Evolutionary conservation across 2,888 invertebrate species (phyloP), one percentile per base, ranked within the genome.

Genomic region (Nephrotoma flavescens): DNA sequence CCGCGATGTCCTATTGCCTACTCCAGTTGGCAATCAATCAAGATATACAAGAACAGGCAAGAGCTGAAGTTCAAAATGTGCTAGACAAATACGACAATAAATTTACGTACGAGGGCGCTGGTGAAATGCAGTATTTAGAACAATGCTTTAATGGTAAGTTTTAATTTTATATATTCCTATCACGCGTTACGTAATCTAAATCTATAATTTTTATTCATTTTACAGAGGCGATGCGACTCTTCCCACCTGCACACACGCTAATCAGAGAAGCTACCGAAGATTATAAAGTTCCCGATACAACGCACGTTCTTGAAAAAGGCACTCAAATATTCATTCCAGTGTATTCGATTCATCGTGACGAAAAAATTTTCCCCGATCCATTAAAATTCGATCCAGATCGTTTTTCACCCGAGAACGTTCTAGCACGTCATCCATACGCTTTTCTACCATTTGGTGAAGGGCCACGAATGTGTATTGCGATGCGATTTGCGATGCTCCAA

Each of bases 381-480:
- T 92, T 93, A 1, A 92, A 92, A 47, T 95, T 95, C 87, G 92
- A 93, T 86, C 95, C 95, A 0, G 94, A 94, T 42, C 91, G 95
- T 88, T 95, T 94, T 90, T 90, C 92, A 0, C 90, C 92, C 6
- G 92, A 93, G 87, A 92, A 93, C 42, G 93, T 93, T 88, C 91
- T 92, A 0, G 91, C 91, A 42, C 89, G 90, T 41, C 89, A 90
- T 87, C 89, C 90, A 42, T 90, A 89, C 87, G 89, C 90, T 1
- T 92, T 91, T 90, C 88, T 92, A 57, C 91, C 92, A 31, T 92
- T 92, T 44, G 92, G 92, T 4, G 90, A 91, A 42, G 92, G 92
- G 0, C 92, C 91, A 0, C 89, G 92, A 45, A 90, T 89, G 87
- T 92, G 92, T 87, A 90, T 92, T 44, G 92, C 91, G 1, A 84